Base-by-base conservation (phyloP, 1,140 invertebrate genomes). In the Melitaea cinxia region DNA sequence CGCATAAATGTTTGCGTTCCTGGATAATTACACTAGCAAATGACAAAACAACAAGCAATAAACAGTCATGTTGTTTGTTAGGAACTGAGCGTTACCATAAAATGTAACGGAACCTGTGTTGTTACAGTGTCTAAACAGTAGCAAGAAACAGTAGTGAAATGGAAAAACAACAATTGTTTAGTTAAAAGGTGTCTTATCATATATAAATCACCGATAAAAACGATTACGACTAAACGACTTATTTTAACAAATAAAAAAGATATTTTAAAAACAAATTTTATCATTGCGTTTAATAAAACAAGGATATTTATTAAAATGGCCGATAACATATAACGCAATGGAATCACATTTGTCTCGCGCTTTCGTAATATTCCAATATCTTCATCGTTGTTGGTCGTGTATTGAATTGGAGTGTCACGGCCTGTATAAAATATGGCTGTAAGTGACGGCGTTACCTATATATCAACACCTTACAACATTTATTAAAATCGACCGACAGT, bases 391-490 rank as follows among this genome's bases (percentile, higher is more conserved):
- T 47, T 23, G 19, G 21, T 21, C 19, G 23, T 12, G 7, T 21
- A 21, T 47, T 21, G 42, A 10, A 23, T 47, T 47, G 42, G 42
- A 47, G 42, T 47, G 42, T 47, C 17, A 21, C 21, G 10, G 19
- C 10, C 42, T 47, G 10, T 24, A 23, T 47, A 23, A 47, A 47
- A 23, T 47, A 21, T 21, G 42, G 19, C 21, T 7, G 12, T 47
- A 23, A 47, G 23, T 47, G 6, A 7, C 10, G 10, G 42, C 42
- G 19, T 12, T n/a, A 47, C 9, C 42, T 4, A 47, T 45, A 47
- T 23, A 47, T 47, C 42, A 47, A 47, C 42, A 47, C 42, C 9
- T 21, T 47, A 21, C 19, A 23, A 47, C 42, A 47, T 45, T 45
- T 47, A 23, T 21, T 47, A 47, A 21, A 47, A 21, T 12, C 42